Conservation (phyloP, 2,888 invertebrate species). For the Ligdia adustata region DNA sequence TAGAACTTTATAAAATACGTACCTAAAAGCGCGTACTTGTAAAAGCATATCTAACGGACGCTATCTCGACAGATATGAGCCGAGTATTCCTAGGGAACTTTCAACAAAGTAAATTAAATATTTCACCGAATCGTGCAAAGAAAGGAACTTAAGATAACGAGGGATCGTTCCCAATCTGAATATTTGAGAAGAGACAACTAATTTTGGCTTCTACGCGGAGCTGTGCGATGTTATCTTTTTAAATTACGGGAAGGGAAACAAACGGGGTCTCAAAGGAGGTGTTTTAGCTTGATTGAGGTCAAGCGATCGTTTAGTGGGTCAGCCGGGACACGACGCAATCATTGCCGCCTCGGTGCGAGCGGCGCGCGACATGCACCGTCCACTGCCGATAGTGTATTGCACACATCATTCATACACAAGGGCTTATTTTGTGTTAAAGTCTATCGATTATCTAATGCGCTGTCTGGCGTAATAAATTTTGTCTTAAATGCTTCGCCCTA, state of each 20-base stretch:
- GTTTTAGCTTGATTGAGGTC: conserved; percentile 35
- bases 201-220: conserved; percentile 38
- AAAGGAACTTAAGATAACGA: conserved; percentile 42
- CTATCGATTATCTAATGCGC: too few relatives aligned
- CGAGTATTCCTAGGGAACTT: conserved; percentile 27
- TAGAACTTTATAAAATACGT: conserved; percentile 2
- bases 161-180: conserved; percentile 39
- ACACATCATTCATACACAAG: neutral
- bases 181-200: conserved; percentile 40
- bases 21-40: neutral
- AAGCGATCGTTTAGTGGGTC: conserved; percentile 16
- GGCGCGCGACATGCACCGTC: neutral
- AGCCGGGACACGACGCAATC: conserved; percentile 16
- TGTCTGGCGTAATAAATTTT: too few relatives aligned
- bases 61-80: conserved; percentile 22
- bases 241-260: conserved; percentile 42
- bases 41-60: conserved; percentile 6
- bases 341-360: conserved; percentile 10
- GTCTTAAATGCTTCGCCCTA: too few relatives aligned
- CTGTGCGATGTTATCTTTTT: conserved; percentile 43
- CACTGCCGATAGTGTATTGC: neutral
- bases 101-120: conserved; percentile 42
- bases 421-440: too few relatives aligned
- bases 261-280: conserved; percentile 37
- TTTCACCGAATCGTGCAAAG: conserved; percentile 38